Base-by-base conservation (phyloP, 1,140 invertebrate species). In the Adoxophyes honmai region DNA sequence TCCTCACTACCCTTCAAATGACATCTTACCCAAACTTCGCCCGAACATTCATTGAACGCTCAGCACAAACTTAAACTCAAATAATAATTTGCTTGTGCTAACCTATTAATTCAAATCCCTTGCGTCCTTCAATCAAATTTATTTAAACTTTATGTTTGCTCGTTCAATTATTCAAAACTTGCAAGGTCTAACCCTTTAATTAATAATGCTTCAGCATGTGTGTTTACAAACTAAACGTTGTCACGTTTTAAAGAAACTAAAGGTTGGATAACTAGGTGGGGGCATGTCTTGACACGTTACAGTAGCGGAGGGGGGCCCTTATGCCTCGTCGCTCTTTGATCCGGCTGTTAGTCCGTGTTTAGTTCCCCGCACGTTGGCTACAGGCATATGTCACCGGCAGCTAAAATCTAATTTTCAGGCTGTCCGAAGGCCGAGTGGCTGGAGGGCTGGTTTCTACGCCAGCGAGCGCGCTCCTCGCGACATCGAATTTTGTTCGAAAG, bases 401-500 rank as follows among this genome's bases (percentile, higher is more conserved):
- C 39, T 62, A 64, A 66, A 79, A 79, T 80, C 66, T 72, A 76
- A 80, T 80, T 77, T 78, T 69, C 68, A 79, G 66, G 57, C 68
- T 69, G 68, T 77, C 70, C 71, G 63, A 73, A 67, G 70, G 61
- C 48, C 34, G 15, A 28, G 55, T 66, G 54, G 70, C 68, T 70
- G 42, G 34, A 33, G 38, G 54, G 37, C 37, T 44, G 7, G 18
- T 10, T 33, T 56, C 11, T 55, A 34, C 54, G 37, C 36, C 13
- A 21, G 36, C 35, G 52, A 36, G 13, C 34, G 52, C 1, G 36
- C 59, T 37, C 21, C 55, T 52, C 59, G 48, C 54, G 62, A 70
- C 81, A 77, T 75, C 71, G 64, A 68, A 75, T 81, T 83, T 69
- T 73, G 57, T 67, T 72, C 63, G 70, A 76, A 79, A 67, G 63